Evolutionary conservation across 1,140 invertebrate genomes (phyloP), one percentile per base, ranked within the genome.

Genomic region (Holcopasites calliopsidis): DNA sequence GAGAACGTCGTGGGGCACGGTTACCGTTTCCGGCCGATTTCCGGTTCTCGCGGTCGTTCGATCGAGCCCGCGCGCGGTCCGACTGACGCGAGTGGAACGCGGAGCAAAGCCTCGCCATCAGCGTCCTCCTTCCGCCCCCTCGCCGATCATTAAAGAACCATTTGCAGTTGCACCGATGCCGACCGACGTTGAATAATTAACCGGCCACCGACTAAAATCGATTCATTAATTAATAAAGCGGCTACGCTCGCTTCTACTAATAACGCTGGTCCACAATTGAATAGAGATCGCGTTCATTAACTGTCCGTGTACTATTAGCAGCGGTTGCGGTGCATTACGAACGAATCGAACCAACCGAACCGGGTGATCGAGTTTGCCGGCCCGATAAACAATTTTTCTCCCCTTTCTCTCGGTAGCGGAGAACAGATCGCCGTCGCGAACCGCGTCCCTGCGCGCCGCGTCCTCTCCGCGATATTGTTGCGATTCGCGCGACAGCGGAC

Each of bases 171-270:
- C 79, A 64, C 68, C 74, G 64, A 81, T 77, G 68, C 62, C 74
- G 68, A 55, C 57, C 79, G 69, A 77, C 69, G 68, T 69, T 81
- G 80, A 82, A 82, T 82, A 82, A 82, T 82, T 82, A 82, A 76
- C 74, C 61, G 61, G 62, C 66, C 60, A 71, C 77, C 68, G 80
- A 77, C 74, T 60, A 66, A 81, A 82, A 81, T 82, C 79, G 75
- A 82, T 82, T 82, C 60, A 80, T 82, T 82, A 82, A 82, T 82
- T 82, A 81, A 82, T 82, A 82, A 82, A 81, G 80, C 80, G 80
- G 70, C 72, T 64, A 74, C 79, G 75, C 61, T 73, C 79, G 62
- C 79, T 66, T 70, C 50, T 80, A 80, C 78, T 82, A 82, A 82
- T 80, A 82, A 82, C 79, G 50, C 60, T 62, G 52, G 68, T 77